phyloP scores from a whole-genome alignment of 2,888 invertebrate genomes.

The Acrobasis repandana region DNA sequence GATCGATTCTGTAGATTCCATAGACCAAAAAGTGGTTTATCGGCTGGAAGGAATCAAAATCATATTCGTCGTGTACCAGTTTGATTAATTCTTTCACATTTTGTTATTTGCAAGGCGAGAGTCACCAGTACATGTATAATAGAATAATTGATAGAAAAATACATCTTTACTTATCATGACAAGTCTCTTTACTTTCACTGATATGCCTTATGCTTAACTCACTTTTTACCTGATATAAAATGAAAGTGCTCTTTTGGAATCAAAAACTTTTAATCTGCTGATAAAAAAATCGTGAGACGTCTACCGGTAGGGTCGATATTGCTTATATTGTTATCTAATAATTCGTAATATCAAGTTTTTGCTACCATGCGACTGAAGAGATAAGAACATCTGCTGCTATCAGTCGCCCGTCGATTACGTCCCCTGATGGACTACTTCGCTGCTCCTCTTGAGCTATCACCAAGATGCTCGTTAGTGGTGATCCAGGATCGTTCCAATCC shows the following conservation, averaged over 20 bases:
- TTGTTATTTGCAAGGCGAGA: too few species aligned
- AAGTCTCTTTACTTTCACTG: conserved; percentile 7
- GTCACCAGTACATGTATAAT: too few species aligned
- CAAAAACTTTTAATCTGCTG: background rate
- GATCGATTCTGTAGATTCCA: too few species aligned
- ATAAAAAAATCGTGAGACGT: background rate
- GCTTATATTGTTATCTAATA: conserved; percentile 56
- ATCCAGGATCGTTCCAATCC: conserved; percentile 50
- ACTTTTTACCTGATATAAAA: background rate
- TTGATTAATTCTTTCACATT: too few species aligned
- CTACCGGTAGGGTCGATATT: conserved; percentile 7
- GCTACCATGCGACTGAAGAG: conserved; percentile 65
- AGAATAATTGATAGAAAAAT: too few species aligned
- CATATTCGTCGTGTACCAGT: too few species aligned
- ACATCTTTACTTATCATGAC: background rate
- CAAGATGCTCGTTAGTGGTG: conserved; percentile 63
- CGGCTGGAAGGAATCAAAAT: too few species aligned
- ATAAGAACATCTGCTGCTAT: conserved; percentile 75
- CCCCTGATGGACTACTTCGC: conserved; percentile 70
- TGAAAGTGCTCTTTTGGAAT: background rate
- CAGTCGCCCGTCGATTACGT: conserved; percentile 74
- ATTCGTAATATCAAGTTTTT: conserved; percentile 70
- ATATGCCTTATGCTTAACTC: background rate
- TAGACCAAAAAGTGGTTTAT: too few species aligned
- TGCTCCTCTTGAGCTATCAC: conserved; percentile 39